A percentile compares a stretch with the other conserved stretches of the same genome.
These are phyloP conservation scores for Eurystomus gularis DNA, from an alignment of 2,113 vertebrate species.

Conservation along the genomic window DNA sequence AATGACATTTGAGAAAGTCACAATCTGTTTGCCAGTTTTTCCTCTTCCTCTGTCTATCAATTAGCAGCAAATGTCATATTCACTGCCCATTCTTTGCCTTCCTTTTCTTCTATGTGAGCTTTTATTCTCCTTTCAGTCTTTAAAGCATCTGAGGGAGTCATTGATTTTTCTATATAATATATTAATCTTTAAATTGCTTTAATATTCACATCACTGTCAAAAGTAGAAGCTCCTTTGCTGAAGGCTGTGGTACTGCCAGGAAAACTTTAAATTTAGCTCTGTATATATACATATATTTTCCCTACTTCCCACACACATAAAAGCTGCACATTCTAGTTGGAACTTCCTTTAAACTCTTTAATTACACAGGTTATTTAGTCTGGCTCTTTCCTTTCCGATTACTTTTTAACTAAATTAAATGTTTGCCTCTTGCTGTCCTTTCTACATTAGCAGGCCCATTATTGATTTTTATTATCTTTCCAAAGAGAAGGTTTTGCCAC, in stretches of 20 bases:
- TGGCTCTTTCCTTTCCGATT: conserved; percentile 29
- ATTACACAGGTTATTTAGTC: conserved; percentile 69
- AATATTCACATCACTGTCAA: conserved; percentile 51
- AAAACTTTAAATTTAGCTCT: conserved; percentile 57
- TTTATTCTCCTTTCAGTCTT: not conserved
- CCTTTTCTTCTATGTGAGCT: not conserved
- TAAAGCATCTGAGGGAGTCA: not conserved
- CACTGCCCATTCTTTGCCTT: not conserved
- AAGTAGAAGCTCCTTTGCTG: conserved; percentile 47
- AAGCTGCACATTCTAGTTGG: conserved; percentile 27
- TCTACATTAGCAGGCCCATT: conserved; percentile 51
- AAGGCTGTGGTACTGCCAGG: conserved; percentile 35
- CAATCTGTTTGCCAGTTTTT: conserved; percentile 61
- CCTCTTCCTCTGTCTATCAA: conserved; percentile 26
- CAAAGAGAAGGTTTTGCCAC: conserved; percentile 32
- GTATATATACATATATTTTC: conserved; percentile 36
- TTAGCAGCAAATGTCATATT: conserved; percentile 18
- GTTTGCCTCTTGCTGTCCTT: conserved; percentile 54
- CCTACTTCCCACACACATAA: conserved; percentile 26
- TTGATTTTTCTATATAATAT: conserved; percentile 19
- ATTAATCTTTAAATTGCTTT: conserved; percentile 36
- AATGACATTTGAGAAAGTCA: conserved; percentile 64
- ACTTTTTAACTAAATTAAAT: conserved; percentile 60
- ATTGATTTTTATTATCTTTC: conserved; percentile 65
- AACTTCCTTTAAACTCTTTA: conserved; percentile 61